Percentiles rank a stretch among this genome's conserved stretches.
Conservation (phyloP, 2,113 vertebrate species). For the Andinoacara biseriatus region DNA sequence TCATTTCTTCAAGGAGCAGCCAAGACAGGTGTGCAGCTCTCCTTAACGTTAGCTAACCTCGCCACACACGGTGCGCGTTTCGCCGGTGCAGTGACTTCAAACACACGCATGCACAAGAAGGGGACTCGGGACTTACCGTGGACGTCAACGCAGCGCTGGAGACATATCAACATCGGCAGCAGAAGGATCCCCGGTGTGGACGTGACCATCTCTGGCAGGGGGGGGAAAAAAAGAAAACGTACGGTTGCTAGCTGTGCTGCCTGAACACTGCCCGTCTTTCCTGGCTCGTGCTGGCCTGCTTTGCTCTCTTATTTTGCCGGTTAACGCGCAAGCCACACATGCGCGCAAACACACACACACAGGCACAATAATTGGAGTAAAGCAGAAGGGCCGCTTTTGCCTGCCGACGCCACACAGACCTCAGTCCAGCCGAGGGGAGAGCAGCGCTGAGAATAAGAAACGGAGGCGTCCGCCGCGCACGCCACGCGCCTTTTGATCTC, state of each 20-base stretch:
- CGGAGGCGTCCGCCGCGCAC: not conserved
- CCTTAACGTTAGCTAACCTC: conserved; percentile 28
- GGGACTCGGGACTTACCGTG: conserved; percentile 68
- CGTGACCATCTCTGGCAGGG: conserved; percentile 76
- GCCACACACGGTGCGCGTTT: not conserved
- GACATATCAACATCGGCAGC: conserved; percentile 69
- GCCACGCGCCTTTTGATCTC: conserved; percentile 70
- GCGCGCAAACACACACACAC: not conserved
- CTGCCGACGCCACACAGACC: not conserved
- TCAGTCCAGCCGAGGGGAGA: not conserved
- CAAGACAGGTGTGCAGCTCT: conserved; percentile 58
- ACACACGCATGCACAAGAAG: not conserved
- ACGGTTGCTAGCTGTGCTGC: conserved; percentile 55
- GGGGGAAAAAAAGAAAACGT: not conserved
- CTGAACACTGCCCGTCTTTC: not conserved
- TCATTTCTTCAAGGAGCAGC: conserved; percentile 38
- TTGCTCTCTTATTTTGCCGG: conserved; percentile 20
- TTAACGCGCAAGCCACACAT: conserved; percentile 42
- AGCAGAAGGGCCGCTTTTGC: not conserved
- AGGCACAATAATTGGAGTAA: not conserved
- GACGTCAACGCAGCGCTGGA: conserved; percentile 61
- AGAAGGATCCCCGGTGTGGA: conserved; percentile 70
- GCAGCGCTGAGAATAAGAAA: not conserved
- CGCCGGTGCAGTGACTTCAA: not conserved
- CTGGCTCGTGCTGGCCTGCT: conserved; percentile 41